Percentiles rank a stretch among this genome's conserved stretches.
phyloP scores from a whole-genome alignment of 2,797 vertebrate genomes.

The Falco naumanni region DNA sequence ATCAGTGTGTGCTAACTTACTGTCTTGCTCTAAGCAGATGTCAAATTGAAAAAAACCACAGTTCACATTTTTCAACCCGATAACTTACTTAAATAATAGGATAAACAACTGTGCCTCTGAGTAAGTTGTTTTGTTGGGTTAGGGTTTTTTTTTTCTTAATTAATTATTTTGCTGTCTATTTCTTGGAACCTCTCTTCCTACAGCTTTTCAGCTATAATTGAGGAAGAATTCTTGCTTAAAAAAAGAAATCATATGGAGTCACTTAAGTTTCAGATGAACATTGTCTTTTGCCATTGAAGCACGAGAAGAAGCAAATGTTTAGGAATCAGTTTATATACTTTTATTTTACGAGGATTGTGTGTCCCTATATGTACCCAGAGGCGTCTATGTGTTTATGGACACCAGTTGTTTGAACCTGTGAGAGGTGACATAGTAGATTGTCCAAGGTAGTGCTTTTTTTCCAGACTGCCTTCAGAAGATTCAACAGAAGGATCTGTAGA shows the following conservation, averaged over 20 bases:
- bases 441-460: neutral
- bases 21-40: neutral
- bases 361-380: neutral
- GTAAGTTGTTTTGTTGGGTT: neutral
- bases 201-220: neutral
- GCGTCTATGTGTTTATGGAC: neutral
- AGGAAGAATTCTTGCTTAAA: neutral
- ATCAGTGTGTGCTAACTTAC: neutral
- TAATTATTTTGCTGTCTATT: neutral
- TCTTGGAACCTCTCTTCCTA: neutral
- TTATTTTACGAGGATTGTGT: neutral
- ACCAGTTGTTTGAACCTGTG: neutral
- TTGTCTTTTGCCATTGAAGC: neutral
- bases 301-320: neutral
- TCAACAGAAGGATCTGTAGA: neutral
- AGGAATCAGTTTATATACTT: neutral
- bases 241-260: neutral
- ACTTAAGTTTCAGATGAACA: neutral
- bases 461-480: neutral
- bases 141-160: neutral
- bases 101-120: neutral
- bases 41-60: neutral
- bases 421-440: neutral
- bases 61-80: neutral
- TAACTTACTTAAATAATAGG: neutral